These are phyloP conservation scores for Catharus minimus DNA, from an alignment of 2,113 vertebrate species.

Conservation along the genomic window DNA sequence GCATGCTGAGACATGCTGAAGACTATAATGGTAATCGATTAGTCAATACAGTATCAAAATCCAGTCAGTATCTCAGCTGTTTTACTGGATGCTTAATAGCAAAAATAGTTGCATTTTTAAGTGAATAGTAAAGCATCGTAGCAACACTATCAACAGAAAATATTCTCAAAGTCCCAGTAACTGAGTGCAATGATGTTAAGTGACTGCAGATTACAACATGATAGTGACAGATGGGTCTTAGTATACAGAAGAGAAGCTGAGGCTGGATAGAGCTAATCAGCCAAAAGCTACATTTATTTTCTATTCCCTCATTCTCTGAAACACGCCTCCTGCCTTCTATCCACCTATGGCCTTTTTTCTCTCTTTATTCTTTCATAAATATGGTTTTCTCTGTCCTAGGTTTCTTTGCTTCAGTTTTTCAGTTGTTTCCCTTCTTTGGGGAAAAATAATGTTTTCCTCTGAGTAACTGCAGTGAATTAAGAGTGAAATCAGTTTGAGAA, in stretches of 20 bases:
- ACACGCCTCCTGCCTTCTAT: background rate
- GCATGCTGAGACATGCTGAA: background rate
- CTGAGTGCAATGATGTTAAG: background rate
- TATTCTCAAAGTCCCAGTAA: background rate
- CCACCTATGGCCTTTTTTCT: background rate
- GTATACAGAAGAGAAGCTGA: background rate
- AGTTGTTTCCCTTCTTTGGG: background rate
- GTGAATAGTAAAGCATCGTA: background rate
- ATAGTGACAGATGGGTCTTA: background rate
- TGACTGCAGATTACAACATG: background rate
- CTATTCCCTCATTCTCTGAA: background rate
- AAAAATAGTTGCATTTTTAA: background rate
- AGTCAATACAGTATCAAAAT: background rate
- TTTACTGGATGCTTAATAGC: background rate
- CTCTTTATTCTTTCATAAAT: background rate
- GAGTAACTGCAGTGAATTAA: background rate
- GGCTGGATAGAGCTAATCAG: background rate
- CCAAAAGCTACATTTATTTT: background rate
- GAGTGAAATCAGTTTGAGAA: background rate
- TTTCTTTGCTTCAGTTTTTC: background rate
- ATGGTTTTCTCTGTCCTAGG: background rate
- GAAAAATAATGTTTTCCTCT: background rate
- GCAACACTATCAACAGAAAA: background rate
- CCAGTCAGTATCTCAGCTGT: background rate
- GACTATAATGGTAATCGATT: background rate